Evolutionary conservation across 2,113 vertebrate genomes (phyloP), one percentile per base, ranked within the genome.

Genomic region (Forbesichthys papilliferus): DNA sequence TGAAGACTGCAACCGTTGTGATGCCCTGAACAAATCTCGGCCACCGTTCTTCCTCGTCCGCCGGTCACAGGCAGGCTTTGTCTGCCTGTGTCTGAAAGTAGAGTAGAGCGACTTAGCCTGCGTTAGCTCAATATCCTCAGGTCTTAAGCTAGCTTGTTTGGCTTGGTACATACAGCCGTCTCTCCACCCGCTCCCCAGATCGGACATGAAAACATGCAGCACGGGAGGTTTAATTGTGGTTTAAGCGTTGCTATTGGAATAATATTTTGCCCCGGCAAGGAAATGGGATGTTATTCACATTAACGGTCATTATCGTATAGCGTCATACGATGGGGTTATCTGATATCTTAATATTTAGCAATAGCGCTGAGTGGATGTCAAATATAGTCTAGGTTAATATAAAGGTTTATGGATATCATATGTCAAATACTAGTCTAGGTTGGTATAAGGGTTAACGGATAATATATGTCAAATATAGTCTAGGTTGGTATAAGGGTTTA

Each of bases 141-240:
- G 76, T 80, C 75, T 66, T 79, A 75, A 61, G 69, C 71, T 75
- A 33, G 73, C 73, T 76, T 71, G 59, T 84, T 82, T 77, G 75
- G 68, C 69, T 61, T 60, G 74, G 76, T 58, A 65, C 68, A 67
- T 70, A 53, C 61, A 34, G 73, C 11, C 58, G 87, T 87, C 27
- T 27, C 27, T 27, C 27, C 27, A 27, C 27, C 27, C 2, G 2
- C 27, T 1, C 27, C 27, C 27, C 27, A 27, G 2, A 27, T 89
- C 85, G 85, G 84, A 64, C 86, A 82, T 84, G 78, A 92, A 89
- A 90, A 89, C 83, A 90, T 77, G 64, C 48, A 63, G 60, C 36
- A 61, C 71, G 63, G 65, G 60, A 61, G 71, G 61, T 61, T 69
- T 87, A 87, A 89, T 88, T 91, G 75, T 86, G 61, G 62, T 82